Evolutionary conservation across 2,797 vertebrate genomes (phyloP), one percentile per base, ranked within the genome.

Genomic region (Tinamus major): DNA sequence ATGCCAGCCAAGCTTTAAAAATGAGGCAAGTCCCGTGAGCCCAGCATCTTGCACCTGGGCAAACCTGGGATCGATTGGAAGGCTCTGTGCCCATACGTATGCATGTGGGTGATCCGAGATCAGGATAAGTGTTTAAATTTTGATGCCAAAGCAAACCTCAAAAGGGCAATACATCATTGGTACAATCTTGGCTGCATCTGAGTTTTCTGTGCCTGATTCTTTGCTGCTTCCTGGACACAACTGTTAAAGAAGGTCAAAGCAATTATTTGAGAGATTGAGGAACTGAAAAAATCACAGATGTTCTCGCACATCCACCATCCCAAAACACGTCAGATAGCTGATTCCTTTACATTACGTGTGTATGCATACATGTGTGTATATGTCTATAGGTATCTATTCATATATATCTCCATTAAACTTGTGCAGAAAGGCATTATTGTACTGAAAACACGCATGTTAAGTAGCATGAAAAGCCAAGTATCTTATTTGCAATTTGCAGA

Each of bases 391-490:
- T 31, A 53, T 29, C 8, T 53, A 53, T 29, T 29, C 15, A 10
- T 17, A 53, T 29, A 29, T 53, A 16, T 64, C 67, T 74, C 58
- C 20, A 17, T 58, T 15, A 10, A n/a, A 64, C 64, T 75, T 90
- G 59, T 87, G 33, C 26, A 64, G 61, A 74, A 79, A 42, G 21
- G 18, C 31, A 10, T 4, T 48, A 2, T 17, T 58, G 12, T 64
- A 44, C 27, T 75, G 44, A 48, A 86, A 41, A 9, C 18, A 29
- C 7, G 39, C 0, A 0, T 62, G n/a, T 76, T 1, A 2, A 24
- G 19, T 55, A 18, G 53, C 53, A 31, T 55, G 53, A 10, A 55
- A 55, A 31, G 29, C 18, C 53, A 31, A 55, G 19, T 56, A 53
- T 8, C 4, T 76, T 14, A 61, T 65, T 75, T 87, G 44, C 58